Evolutionary conservation across 2,797 vertebrate species (phyloP), one percentile per base, ranked within the genome.

Genomic region (Acanthornis magna): DNA sequence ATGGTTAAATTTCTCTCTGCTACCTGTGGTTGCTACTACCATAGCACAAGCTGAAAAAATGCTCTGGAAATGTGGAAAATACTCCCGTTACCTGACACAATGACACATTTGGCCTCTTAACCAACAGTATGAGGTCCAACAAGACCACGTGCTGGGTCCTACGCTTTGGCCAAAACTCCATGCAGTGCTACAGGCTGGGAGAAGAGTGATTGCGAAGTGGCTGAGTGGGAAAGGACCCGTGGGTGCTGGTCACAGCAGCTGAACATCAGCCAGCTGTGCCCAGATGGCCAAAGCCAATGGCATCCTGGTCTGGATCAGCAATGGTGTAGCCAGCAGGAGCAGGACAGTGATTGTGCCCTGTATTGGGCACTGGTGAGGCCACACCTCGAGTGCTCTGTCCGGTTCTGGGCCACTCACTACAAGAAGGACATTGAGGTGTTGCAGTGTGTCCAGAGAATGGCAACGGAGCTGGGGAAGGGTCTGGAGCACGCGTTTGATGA

Each of bases 351-450:
- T 47, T 54, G 22, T 42, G 4, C 11, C 55, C 40, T 23, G 54
- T 23, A 1, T 21, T 67, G 0, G 0, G 68, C 12, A 7, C 38
- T 26, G 53, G 5, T 53, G 53, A 47, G 30, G 53, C 12, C 0
- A 0, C 5, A 9, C 11, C n/a, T 26, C 0, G 0, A 47, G 0
- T 27, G 0, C 34, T 16, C 47, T 22, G 30, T 0, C 0, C 29
- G 27, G 17, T 42, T 47, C 26, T 36, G 61, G 25, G n/a, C 5
- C 5, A 2, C 1, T 40, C 54, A 9, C 6, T 22, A 1, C 29
- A 48, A 5, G 12, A 30, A 19, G 2, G 47, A 36, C 30, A 11
- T 0, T 10, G 47, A 73, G 25, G 21, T 5, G 40, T 54, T 40
- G 34, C 16, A 30, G 8, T 0, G 0, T 1, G 30, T 27, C 10